Base-by-base conservation (phyloP, 2,113 vertebrate species). In the Baryphthengus martii region DNA sequence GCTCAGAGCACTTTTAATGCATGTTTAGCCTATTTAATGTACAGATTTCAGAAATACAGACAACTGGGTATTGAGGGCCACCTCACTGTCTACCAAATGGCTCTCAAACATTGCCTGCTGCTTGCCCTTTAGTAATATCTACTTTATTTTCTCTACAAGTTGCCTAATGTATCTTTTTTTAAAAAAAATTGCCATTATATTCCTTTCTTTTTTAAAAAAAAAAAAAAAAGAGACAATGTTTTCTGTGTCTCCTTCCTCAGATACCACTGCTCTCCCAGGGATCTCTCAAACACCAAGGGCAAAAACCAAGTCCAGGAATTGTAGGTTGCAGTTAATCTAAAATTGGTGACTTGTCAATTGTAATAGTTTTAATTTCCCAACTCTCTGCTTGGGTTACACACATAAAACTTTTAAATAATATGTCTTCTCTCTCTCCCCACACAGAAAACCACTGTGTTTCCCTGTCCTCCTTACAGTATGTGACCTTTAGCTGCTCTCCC, bases 311-410 rank as follows among this genome's bases (percentile, higher is more conserved):
- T 12, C 92, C 71, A 82, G 71, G 83, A 85, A 63, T 55, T 78
- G 52, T 83, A 94, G 85, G 77, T 70, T 94, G 89, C 94, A 97
- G 88, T 95, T 95, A 80, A 85, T 88, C 85, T 95, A 90, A 92
- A 94, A 96, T 33, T 92, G 90, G 83, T 95, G 82, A 94, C 76
- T 93, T 94, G 93, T 95, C 95, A 89, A 89, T 93, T 94, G 93
- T 93, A 95, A 91, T 87, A 89, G 88, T 91, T 96, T 71, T 83
- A 92, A 94, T 96, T 97, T 96, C 88, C 94, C 96, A 90, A 81
- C 92, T 92, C 59, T 92, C 95, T 95, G 71, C 96, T 96, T 96
- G 89, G 67, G 82, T 96, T 96, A 94, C 76, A 96, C 47, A 89
- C 88, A 97, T 72, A 83, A 92, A 95, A 90, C 37, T 85, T 93